Evolutionary conservation across 2,113 vertebrate species (phyloP).

Genomic region (Phrynocephalus versicolor): DNA sequence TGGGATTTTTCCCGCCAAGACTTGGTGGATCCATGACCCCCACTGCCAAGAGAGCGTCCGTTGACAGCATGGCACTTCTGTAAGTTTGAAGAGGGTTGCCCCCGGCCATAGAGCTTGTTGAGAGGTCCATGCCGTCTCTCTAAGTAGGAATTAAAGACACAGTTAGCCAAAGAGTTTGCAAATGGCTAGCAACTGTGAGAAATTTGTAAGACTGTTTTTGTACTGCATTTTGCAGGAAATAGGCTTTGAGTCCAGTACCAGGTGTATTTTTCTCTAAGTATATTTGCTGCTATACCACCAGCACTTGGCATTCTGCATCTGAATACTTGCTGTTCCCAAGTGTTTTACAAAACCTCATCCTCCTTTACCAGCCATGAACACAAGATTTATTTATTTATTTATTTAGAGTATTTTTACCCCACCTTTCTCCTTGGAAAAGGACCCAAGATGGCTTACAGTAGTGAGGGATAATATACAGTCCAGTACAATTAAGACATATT

Average conservation of each 20-base stretch:
- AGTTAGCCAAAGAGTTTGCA: accelerated
- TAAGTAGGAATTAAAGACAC: constrained; percentile 16
- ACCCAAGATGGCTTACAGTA: too few species aligned
- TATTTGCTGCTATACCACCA: not conserved
- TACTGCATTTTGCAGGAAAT: not conserved
- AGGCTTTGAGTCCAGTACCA: not conserved
- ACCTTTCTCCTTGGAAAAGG: too few species aligned
- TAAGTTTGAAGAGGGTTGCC: constrained; percentile 75
- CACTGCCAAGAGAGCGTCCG: constrained; percentile 73
- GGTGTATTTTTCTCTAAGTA: not conserved
- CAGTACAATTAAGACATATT: too few species aligned
- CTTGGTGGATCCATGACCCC: constrained; percentile 68
- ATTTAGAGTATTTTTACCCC: too few species aligned
- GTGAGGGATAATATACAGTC: too few species aligned
- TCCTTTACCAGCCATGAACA: not conserved
- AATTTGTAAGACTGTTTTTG: not conserved
- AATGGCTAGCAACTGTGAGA: not conserved
- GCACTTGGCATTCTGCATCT: not conserved
- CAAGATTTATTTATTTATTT: too few species aligned
- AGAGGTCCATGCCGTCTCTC: constrained; percentile 89
- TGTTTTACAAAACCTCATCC: not conserved
- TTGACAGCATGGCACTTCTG: constrained; percentile 82
- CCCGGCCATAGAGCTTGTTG: constrained; percentile 83
- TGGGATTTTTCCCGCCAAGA: constrained; percentile 76
- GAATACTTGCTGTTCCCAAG: not conserved